Base-by-base conservation (phyloP, 2,797 vertebrate genomes). In the Halcyon smyrnensis region DNA sequence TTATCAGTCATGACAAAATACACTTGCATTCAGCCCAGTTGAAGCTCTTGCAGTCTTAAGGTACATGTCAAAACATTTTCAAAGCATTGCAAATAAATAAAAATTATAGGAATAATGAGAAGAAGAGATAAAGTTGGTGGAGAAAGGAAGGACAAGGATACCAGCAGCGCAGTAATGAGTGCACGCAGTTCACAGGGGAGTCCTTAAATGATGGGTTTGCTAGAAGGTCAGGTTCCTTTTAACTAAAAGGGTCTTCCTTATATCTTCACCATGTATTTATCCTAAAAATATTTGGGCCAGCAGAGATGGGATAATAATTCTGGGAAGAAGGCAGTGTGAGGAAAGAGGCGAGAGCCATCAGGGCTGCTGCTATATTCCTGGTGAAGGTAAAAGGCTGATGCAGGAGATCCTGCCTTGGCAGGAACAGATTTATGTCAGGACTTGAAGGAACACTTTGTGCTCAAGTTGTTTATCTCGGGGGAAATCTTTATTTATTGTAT, bases 381-480 rank as follows among this genome's bases (percentile, higher is more conserved):
- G 70, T 0, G 21, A 84, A 89, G 65, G 73, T 0, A 0, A 82
- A 84, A 82, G 71, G 60, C 75, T 93, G 93, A 83, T 1, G 60
- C 81, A 90, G 90, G 19, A 84, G 48, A 83, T 90, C 77, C 69
- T 78, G 28, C 45, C 76, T 90, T 90, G 91, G 32, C 80, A 95
- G 83, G 76, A 90, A 19, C 12, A 80, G 67, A 91, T 92, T 96
- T 95, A 80, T 94, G 75, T 77, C 68, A 94, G 63, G 60, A 87
- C 89, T 93, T 91, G 90, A 96, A 96, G 87, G 95, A 93, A 92
- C 95, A 91, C 56, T 96, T 93, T 64, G 92, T 96, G 64, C 92
- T 93, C 48, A 73, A 76, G 77, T 80, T 89, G 89, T 93, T 95
- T 94, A 89, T 95, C 75, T 41, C 64, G 54, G n/a, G 83, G 39